These are phyloP conservation scores for Cheirogaleus major DNA, from an alignment of 2,797 vertebrate species.

Conservation along the genomic window DNA sequence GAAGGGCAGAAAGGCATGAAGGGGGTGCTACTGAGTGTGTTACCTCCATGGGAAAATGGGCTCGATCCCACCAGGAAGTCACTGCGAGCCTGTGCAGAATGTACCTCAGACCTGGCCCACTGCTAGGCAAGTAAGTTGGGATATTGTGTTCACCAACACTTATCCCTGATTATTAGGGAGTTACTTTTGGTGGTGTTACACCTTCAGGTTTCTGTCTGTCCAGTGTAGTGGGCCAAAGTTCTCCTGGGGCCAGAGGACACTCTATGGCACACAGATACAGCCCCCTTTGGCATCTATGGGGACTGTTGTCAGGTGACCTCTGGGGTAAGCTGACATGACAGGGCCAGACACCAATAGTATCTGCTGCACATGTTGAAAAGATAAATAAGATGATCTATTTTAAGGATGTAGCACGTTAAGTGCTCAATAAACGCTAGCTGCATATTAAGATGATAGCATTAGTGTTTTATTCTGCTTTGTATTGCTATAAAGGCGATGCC, in stretches of 20 bases:
- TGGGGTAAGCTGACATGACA: not conserved
- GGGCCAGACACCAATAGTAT: not conserved
- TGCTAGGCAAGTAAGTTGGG: not conserved
- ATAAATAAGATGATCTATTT: not conserved
- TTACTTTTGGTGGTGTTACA: not conserved
- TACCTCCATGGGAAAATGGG: not conserved
- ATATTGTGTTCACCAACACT: not conserved
- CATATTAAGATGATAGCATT: not conserved
- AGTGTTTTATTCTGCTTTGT: not conserved
- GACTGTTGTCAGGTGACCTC: not conserved
- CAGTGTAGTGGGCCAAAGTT: not conserved
- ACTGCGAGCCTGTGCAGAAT: not conserved
- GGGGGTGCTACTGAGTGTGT: rapidly evolving
- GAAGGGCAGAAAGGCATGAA: not conserved
- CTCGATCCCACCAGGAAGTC: not conserved
- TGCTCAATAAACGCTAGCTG: not conserved
- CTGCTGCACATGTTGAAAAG: not conserved
- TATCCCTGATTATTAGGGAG: not conserved
- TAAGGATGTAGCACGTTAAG: not conserved
- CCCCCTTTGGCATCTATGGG: not conserved
- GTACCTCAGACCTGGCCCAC: not conserved
- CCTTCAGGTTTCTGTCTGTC: not conserved
- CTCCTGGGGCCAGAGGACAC: not conserved
- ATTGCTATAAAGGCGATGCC: not conserved
- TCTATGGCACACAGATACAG: not conserved